phyloP scores from a whole-genome alignment of 2,888 invertebrate species.

The Leucoma salicis region DNA sequence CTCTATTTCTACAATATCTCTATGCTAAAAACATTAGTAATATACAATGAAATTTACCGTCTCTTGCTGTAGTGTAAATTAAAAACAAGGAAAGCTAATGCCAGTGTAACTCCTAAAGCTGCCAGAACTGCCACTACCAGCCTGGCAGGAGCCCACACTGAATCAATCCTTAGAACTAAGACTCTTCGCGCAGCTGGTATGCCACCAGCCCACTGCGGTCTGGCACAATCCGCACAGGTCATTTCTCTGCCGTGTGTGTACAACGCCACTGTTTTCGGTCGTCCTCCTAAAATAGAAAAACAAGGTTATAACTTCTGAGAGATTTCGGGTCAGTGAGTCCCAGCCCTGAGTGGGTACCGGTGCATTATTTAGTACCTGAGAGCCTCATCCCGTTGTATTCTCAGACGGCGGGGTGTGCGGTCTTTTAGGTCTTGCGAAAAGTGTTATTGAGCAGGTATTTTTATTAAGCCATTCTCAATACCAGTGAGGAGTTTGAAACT shows the following conservation, averaged over 20 bases:
- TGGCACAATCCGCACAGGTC: slow-evolving; percentile 86
- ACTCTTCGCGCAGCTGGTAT: slow-evolving; percentile 91
- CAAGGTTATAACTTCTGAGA: background rate
- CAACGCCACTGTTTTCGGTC: slow-evolving; percentile 87
- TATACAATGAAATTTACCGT: slow-evolving; percentile 76
- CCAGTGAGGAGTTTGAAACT: too few relatives aligned
- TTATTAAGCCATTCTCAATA: too few relatives aligned
- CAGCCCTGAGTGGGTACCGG: too few relatives aligned
- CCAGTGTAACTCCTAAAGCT: slow-evolving; percentile 87
- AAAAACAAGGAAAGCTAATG: slow-evolving; percentile 89
- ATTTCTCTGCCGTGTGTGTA: slow-evolving; percentile 83
- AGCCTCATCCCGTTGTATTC: too few relatives aligned
- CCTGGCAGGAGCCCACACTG: slow-evolving; percentile 89
- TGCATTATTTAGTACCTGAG: too few relatives aligned
- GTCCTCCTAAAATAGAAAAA: slow-evolving; percentile 80
- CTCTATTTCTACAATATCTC: too few relatives aligned
- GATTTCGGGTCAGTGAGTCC: too few relatives aligned
- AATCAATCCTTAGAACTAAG: slow-evolving; percentile 88
- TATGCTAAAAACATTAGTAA: background rate
- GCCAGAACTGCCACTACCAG: slow-evolving; percentile 88
- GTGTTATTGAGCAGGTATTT: too few relatives aligned
- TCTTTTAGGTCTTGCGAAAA: too few relatives aligned
- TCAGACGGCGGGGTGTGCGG: too few relatives aligned
- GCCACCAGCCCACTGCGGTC: slow-evolving; percentile 88
- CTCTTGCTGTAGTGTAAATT: slow-evolving; percentile 92